These are phyloP conservation scores for Pelobates cultripes DNA, from an alignment of 2,797 vertebrate species.

Conservation along the genomic window DNA sequence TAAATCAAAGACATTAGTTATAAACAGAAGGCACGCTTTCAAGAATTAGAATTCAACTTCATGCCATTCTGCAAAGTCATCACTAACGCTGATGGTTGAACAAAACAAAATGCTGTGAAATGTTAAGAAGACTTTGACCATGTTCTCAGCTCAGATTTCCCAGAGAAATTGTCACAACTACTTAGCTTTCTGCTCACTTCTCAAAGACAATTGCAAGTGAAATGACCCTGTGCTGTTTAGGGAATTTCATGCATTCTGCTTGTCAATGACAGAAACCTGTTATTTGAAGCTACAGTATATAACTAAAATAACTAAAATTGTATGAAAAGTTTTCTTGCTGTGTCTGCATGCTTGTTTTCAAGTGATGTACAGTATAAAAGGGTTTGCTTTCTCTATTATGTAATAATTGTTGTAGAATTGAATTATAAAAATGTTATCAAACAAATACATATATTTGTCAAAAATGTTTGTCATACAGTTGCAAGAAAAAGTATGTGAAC, in stretches of 20 bases:
- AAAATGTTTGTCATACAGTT: too few relatives aligned
- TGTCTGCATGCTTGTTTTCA: too few relatives aligned
- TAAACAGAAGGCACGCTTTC: too few relatives aligned
- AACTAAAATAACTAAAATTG: slow-evolving; percentile 30
- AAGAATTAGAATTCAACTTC: not conserved
- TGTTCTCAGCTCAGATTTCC: slow-evolving; percentile 2
- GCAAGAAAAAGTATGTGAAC: too few relatives aligned
- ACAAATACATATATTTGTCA: too few relatives aligned
- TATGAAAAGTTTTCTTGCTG: too few relatives aligned
- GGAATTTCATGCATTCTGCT: slow-evolving; percentile 46
- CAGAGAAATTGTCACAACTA: slow-evolving; percentile 45
- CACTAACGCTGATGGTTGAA: not conserved
- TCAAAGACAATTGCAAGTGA: slow-evolving; percentile 54
- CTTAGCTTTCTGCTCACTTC: slow-evolving; percentile 50
- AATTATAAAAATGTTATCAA: too few relatives aligned
- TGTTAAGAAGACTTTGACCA: not conserved
- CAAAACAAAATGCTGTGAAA: not conserved
- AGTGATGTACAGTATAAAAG: too few relatives aligned
- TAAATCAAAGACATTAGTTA: too few relatives aligned
- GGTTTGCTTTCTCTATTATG: too few relatives aligned
- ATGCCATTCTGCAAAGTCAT: not conserved
- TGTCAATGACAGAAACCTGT: slow-evolving; percentile 41
- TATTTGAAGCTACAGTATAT: slow-evolving; percentile 26
- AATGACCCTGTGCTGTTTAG: slow-evolving; percentile 43
- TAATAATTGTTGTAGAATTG: too few relatives aligned